These are phyloP conservation scores for Drosophila seguyi DNA, from an alignment of 1,140 invertebrate species.

Conservation along the genomic window DNA sequence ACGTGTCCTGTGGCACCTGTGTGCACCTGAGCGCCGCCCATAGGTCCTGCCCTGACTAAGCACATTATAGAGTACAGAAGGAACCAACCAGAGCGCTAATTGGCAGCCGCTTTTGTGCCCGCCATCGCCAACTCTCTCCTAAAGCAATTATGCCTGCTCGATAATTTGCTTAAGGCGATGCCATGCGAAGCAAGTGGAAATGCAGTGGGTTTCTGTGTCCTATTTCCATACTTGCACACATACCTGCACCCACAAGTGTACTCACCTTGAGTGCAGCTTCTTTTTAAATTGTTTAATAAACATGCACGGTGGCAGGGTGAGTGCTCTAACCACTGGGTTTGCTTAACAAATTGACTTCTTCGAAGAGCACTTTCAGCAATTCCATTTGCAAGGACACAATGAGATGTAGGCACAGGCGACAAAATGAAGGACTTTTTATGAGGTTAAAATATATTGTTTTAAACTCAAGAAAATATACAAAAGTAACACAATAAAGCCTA, in stretches of 20 bases:
- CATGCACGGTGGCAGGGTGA: constrained; percentile 7
- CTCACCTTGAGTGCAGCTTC: constrained; percentile 23
- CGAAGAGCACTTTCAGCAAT: constrained; percentile 5
- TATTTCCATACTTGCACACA: not conserved
- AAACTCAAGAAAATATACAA: not conserved
- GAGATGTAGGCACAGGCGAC: constrained; percentile 21
- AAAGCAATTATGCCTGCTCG: constrained; percentile 71
- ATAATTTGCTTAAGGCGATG: constrained; percentile 73
- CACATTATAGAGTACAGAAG: constrained; percentile 54
- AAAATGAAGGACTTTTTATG: not conserved
- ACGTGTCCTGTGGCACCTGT: constrained; percentile 61
- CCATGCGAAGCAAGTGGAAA: constrained; percentile 14
- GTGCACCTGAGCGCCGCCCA: constrained; percentile 26
- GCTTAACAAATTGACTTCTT: constrained; percentile 38
- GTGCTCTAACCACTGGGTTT: constrained; percentile 6
- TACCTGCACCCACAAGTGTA: constrained; percentile 2
- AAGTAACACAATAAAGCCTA: not conserved
- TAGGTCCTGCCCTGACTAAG: constrained; percentile 70
- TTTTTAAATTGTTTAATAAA: constrained; percentile 54
- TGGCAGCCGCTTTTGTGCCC: constrained; percentile 69
- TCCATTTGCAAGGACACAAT: constrained; percentile 19
- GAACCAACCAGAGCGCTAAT: constrained; percentile 58
- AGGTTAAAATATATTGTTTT: not conserved
- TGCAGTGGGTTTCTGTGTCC: constrained; percentile 1
- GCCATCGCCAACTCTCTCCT: constrained; percentile 40